A percentile compares a stretch with the other conserved stretches of the same genome.
These are phyloP conservation scores for Aldrovandia affinis DNA, from an alignment of 2,797 vertebrate genomes.

Conservation along the genomic window DNA sequence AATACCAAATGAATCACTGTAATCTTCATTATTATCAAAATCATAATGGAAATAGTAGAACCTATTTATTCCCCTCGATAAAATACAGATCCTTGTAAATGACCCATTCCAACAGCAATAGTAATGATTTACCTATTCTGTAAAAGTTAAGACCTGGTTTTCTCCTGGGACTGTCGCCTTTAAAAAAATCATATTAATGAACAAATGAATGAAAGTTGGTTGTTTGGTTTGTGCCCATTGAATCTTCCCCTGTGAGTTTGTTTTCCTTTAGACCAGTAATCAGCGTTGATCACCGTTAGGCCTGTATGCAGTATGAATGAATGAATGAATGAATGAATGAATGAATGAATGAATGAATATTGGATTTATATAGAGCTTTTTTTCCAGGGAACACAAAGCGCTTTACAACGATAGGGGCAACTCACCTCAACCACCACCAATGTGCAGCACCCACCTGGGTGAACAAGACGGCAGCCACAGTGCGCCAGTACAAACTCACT, in stretches of 20 bases:
- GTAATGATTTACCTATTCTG: background rate
- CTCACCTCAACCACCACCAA: no score
- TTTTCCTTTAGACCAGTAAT: constrained; percentile 5
- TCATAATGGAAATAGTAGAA: background rate
- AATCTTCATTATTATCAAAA: background rate
- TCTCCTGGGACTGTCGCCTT: background rate
- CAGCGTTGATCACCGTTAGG: background rate
- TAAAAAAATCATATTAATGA: background rate
- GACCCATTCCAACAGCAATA: background rate
- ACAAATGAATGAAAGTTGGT: background rate
- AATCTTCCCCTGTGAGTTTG: background rate
- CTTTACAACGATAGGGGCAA: no score
- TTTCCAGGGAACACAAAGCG: no score
- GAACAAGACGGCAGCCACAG: no score
- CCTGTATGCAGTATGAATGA: constrained; percentile 10
- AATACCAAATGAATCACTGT: background rate
- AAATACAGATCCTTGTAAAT: background rate
- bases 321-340: no score
- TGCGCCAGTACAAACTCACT: no score
- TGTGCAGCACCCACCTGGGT: no score
- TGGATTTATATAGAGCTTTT: no score
- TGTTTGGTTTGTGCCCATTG: background rate
- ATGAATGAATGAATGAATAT: no score
- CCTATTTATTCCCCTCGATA: background rate
- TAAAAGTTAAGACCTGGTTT: background rate